These are phyloP conservation scores for Perca fluviatilis DNA, from an alignment of 2,113 vertebrate species.

Conservation along the genomic window DNA sequence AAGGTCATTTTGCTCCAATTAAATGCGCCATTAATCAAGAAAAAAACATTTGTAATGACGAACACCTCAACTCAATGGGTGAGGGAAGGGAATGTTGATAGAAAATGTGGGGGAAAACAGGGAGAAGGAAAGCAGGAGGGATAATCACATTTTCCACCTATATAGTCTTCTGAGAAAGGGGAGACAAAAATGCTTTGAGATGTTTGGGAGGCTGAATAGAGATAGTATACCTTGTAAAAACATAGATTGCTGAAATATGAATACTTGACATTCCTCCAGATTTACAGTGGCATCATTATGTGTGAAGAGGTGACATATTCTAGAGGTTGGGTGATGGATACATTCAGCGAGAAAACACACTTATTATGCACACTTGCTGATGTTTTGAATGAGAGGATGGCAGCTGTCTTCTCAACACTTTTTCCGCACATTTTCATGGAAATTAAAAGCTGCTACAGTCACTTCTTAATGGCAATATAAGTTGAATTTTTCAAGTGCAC, in stretches of 20 bases:
- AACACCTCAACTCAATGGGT: neutral
- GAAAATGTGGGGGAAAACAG: neutral
- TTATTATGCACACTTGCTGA: conserved; percentile 62
- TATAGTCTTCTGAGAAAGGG: conserved; percentile 8
- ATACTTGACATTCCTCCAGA: conserved; percentile 72
- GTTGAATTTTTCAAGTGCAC: neutral
- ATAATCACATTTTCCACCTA: conserved; percentile 14
- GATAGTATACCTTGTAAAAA: conserved; percentile 23
- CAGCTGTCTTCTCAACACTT: conserved; percentile 36
- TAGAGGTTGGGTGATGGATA: conserved; percentile 63
- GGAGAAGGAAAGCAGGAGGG: conserved; percentile 10
- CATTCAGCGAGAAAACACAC: conserved; percentile 55
- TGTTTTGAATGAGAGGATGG: conserved; percentile 56
- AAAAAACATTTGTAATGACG: conserved; percentile 25
- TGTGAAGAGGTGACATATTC: conserved; percentile 68
- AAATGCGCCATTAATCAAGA: conserved; percentile 36
- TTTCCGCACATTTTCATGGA: conserved; percentile 52
- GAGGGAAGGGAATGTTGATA: neutral
- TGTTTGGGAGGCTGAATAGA: conserved; percentile 12
- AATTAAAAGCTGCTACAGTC: conserved; percentile 40
- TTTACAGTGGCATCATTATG: conserved; percentile 59
- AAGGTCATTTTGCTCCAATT: conserved; percentile 21
- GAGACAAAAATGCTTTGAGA: neutral
- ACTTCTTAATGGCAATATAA: conserved; percentile 21
- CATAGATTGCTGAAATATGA: conserved; percentile 71